Percentiles rank a stretch among this genome's conserved stretches.
Conservation (phyloP, 2,888 invertebrate genomes). For the Tipula confusa region DNA sequence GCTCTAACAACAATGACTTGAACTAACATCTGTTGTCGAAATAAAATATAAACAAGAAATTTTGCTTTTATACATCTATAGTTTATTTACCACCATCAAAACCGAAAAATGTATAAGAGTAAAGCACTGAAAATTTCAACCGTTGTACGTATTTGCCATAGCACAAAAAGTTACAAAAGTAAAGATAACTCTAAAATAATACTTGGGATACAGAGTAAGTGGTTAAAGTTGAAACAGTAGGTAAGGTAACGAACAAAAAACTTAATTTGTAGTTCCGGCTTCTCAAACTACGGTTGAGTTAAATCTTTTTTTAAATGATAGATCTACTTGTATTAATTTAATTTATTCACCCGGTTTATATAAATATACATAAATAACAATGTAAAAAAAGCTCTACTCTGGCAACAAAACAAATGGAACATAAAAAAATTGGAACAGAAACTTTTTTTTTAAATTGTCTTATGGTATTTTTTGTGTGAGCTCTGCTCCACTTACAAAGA, state of each 20-base stretch:
- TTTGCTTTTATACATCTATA: background rate
- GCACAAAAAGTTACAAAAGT: background rate
- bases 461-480: background rate
- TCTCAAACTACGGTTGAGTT: no score
- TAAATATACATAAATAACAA: background rate
- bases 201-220: no score
- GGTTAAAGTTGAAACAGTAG: no score
- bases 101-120: background rate
- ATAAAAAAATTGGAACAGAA: background rate
- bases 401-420: background rate
- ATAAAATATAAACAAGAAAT: background rate
- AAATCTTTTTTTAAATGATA: no score
- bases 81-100: background rate
- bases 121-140: background rate
- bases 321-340: no score
- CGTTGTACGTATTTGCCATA: no score
- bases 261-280: no score
- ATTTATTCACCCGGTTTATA: no score
- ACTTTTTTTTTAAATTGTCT: background rate
- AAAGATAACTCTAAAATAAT: background rate
- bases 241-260: no score
- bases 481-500: background rate
- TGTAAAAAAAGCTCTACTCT: background rate
- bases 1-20: background rate
- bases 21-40: constrained; percentile 3